Percentiles rank a stretch among this genome's conserved stretches.
Conservation (phyloP, 2,113 vertebrate species). For the Chrysemys picta region DNA sequence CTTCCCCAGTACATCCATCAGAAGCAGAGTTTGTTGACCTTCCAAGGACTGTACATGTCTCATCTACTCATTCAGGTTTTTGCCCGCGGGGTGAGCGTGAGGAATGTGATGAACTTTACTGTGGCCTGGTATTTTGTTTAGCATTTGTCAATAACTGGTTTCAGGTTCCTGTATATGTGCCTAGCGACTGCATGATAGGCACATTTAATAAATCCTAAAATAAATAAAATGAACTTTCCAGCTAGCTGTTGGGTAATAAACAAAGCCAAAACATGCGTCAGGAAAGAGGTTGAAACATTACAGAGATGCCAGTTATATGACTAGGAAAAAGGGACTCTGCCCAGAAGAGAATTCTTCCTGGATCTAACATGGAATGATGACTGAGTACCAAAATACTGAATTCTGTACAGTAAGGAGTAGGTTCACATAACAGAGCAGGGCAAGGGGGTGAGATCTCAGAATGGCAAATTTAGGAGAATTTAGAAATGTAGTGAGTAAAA, state of each 20-base stretch:
- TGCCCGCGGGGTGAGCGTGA: constrained; percentile 63
- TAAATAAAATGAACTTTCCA: constrained; percentile 25
- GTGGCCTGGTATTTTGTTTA: constrained; percentile 66
- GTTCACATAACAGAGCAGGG: not conserved
- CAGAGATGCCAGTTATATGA: constrained; percentile 35
- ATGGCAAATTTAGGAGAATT: not conserved
- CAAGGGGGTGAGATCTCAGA: not conserved
- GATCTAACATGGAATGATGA: not conserved
- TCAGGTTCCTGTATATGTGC: constrained; percentile 61
- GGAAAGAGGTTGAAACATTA: constrained; percentile 39
- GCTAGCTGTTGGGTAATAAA: constrained; percentile 48
- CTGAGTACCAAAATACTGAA: not conserved
- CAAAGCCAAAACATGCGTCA: not conserved
- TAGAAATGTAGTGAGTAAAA: not conserved
- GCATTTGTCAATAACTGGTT: constrained; percentile 66
- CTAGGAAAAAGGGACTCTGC: not conserved
- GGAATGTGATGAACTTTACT: constrained; percentile 62
- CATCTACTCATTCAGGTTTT: constrained; percentile 39
- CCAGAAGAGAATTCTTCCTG: not conserved
- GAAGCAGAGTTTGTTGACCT: not conserved
- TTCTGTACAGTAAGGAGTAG: not conserved
- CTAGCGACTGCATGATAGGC: constrained; percentile 44
- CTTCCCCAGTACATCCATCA: not conserved
- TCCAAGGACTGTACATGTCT: not conserved
- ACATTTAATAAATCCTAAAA: constrained; percentile 48